These are phyloP conservation scores for Aleiodes sp. DNA, from an alignment of 1,140 invertebrate species.

Conservation along the genomic window DNA sequence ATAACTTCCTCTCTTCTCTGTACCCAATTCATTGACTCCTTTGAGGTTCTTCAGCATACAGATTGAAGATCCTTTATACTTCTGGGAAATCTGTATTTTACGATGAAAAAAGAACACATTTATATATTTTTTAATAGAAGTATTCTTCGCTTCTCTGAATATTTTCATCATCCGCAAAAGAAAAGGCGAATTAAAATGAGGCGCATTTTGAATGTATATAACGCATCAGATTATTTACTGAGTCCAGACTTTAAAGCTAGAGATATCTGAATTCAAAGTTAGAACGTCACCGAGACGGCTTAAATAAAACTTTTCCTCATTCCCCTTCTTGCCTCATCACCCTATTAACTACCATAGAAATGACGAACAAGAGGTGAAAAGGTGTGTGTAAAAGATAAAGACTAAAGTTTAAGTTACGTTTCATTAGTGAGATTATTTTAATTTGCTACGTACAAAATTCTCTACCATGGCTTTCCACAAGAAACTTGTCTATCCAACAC, in stretches of 20 bases:
- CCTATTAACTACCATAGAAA: too few species aligned
- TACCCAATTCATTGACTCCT: neutral
- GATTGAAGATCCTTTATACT: too few species aligned
- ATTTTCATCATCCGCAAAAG: neutral
- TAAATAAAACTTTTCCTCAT: neutral
- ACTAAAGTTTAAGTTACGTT: neutral
- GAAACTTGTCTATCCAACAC: neutral
- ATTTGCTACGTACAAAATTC: neutral
- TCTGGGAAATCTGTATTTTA: too few species aligned
- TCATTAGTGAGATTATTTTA: conserved; percentile 11
- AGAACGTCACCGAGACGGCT: neutral
- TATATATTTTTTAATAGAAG: too few species aligned
- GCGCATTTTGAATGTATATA: neutral
- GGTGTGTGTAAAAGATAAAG: neutral
- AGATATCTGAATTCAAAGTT: conserved; percentile 4
- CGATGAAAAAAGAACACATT: too few species aligned
- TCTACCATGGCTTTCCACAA: neutral
- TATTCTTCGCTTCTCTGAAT: neutral
- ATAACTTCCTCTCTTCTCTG: neutral
- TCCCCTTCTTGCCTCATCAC: neutral
- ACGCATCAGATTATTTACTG: conserved; percentile 4
- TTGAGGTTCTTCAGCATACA: too few species aligned
- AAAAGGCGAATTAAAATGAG: neutral
- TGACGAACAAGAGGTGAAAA: neutral
- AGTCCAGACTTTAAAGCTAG: neutral